Conservation (phyloP, 2,797 vertebrate genomes). For the Botia almorhae region DNA sequence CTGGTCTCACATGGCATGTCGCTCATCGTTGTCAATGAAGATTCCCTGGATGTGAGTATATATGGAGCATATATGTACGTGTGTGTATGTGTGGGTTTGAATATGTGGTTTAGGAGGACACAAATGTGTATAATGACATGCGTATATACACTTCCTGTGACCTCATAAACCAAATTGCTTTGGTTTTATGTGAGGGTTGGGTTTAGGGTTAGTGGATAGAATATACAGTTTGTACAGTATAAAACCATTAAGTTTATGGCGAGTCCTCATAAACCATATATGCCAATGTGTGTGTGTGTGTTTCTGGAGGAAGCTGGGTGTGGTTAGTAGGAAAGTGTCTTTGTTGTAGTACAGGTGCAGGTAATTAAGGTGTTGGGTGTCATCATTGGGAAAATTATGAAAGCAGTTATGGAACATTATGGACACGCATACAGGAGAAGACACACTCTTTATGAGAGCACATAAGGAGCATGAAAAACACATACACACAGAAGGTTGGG, state of each 20-base stretch:
- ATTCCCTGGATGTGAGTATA: conserved; percentile 95
- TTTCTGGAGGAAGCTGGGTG: conserved; percentile 64
- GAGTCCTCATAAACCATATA: too few species aligned
- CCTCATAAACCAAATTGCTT: too few species aligned
- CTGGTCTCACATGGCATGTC: conserved; percentile 97
- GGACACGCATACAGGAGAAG: conserved; percentile 21
- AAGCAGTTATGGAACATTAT: conserved; percentile 54
- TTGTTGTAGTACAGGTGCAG: conserved; percentile 76
- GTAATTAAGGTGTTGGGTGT: conserved; percentile 83
- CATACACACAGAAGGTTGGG: conserved; percentile 5
- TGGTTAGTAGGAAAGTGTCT: conserved; percentile 74
- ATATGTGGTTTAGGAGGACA: too few species aligned
- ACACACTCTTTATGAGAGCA: conserved; percentile 7
- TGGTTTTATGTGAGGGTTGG: too few species aligned
- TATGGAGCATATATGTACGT: conserved; percentile 33
- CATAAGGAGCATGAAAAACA: conserved; percentile 35
- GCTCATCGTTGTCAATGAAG: conserved; percentile 95
- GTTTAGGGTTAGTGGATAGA: too few species aligned
- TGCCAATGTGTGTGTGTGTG: conserved; percentile 25
- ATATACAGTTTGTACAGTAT: too few species aligned
- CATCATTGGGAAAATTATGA: conserved; percentile 71
- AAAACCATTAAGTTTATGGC: too few species aligned
- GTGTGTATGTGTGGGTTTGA: conserved; percentile 34
- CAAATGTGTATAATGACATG: too few species aligned
- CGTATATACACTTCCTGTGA: too few species aligned